A percentile compares a stretch with the other conserved stretches of the same genome.
Evolutionary conservation across 1,140 invertebrate genomes (phyloP).

Genomic region (Streblospio benedicti): DNA sequence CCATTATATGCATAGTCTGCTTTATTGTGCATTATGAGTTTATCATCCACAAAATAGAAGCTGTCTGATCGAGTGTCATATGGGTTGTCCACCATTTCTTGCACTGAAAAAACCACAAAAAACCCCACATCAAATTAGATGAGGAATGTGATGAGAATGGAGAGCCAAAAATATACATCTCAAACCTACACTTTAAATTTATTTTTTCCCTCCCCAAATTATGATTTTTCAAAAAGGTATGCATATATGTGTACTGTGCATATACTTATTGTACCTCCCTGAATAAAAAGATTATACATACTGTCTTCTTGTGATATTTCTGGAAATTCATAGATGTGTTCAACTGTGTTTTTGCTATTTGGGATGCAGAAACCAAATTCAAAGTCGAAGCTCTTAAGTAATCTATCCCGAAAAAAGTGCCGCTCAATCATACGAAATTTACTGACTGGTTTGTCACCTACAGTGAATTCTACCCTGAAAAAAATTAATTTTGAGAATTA

Average conservation of each 20-base stretch:
- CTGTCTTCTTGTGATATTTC: conserved; percentile 72
- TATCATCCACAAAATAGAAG: conserved; percentile 97
- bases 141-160: not conserved
- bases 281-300: no score
- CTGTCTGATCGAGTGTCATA: conserved; percentile 96
- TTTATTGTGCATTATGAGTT: conserved; percentile 98
- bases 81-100: conserved; percentile 90
- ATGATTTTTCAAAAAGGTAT: no score
- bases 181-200: not conserved
- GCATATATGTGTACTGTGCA: no score
- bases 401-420: conserved; percentile 86
- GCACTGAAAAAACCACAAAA: conserved; percentile 59
- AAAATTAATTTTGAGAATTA: no score
- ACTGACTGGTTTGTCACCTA: conserved; percentile 80
- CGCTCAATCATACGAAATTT: conserved; percentile 98
- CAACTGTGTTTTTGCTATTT: conserved; percentile 91
- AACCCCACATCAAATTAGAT: conserved; percentile 17
- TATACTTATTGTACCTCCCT: no score
- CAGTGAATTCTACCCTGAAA: conserved; percentile 85
- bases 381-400: conserved; percentile 98
- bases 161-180: not conserved
- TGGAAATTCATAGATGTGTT: conserved; percentile 99
- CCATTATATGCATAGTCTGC: conserved; percentile 82
- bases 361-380: conserved; percentile 99
- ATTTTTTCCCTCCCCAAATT: not conserved